phyloP scores from a whole-genome alignment of 2,888 invertebrate species.

The Agapostemon virescens region DNA sequence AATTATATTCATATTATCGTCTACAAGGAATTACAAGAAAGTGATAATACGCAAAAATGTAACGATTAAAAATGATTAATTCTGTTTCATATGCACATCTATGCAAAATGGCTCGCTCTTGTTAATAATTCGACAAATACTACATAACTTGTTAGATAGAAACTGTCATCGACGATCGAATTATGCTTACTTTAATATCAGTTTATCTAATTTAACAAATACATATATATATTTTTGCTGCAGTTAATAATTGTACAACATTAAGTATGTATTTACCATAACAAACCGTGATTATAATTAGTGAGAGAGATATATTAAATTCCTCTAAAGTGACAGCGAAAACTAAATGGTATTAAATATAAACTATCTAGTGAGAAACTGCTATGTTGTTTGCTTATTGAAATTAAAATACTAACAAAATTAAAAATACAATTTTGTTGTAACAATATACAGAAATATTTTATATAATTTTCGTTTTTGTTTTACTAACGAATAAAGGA shows the following conservation, averaged over 20 bases:
- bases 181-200: neutral
- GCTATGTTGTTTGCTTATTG: too few relatives aligned
- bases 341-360: neutral
- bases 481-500: neutral
- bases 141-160: neutral
- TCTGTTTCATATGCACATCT: neutral
- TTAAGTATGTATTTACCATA: neutral
- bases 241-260: neutral
- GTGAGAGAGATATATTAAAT: slow-evolving; percentile 11
- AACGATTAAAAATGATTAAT: neutral
- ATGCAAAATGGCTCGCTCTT: neutral
- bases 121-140: neutral
- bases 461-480: neutral
- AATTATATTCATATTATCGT: neutral
- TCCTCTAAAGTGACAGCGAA: neutral
- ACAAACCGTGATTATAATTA: neutral
- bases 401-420: neutral
- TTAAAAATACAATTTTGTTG: neutral
- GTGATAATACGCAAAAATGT: neutral
- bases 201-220: neutral
- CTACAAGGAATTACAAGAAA: neutral
- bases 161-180: slow-evolving; percentile 22
- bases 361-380: neutral
- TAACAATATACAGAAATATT: neutral
- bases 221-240: neutral